These are phyloP conservation scores for Furcula furcula DNA, from an alignment of 2,888 invertebrate species.

Conservation along the genomic window DNA sequence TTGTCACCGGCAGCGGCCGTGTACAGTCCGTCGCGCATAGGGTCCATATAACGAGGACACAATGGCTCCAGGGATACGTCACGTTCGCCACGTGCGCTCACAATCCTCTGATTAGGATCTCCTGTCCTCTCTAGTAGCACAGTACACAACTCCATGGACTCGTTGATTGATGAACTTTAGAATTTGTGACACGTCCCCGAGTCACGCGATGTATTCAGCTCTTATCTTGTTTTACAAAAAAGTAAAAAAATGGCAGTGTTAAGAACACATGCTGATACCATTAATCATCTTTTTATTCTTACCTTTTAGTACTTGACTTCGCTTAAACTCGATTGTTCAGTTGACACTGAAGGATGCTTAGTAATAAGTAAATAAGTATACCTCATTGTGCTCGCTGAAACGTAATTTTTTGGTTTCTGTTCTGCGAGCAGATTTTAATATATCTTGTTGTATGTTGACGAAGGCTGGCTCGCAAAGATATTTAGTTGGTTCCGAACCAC, in stretches of 20 bases:
- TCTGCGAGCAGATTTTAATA: no score
- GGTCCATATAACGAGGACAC: conserved; percentile 18
- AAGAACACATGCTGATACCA: not conserved
- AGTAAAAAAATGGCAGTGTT: not conserved
- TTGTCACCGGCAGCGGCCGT: conserved; percentile 17
- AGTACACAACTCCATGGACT: conserved; percentile 16
- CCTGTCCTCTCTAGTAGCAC: conserved; percentile 27
- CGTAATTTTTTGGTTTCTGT: no score
- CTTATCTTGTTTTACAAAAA: not conserved
- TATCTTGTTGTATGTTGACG: no score
- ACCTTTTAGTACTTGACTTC: not conserved
- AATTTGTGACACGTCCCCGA: conserved; percentile 7
- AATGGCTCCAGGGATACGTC: conserved; percentile 36
- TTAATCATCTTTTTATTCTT: conserved; percentile 1
- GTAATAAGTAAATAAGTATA: no score
- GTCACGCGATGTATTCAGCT: not conserved
- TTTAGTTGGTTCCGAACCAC: no score
- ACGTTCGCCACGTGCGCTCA: conserved; percentile 39
- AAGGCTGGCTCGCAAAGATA: no score
- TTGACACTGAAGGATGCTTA: not conserved
- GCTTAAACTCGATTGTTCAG: not conserved
- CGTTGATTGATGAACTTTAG: conserved; percentile 27
- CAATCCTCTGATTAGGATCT: conserved; percentile 50
- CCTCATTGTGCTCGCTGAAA: no score
- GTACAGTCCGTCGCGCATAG: conserved; percentile 1